A percentile compares a stretch with the other conserved stretches of the same genome.
Conservation (phyloP, 2,113 vertebrate species). For the Sisor rabdophorus region DNA sequence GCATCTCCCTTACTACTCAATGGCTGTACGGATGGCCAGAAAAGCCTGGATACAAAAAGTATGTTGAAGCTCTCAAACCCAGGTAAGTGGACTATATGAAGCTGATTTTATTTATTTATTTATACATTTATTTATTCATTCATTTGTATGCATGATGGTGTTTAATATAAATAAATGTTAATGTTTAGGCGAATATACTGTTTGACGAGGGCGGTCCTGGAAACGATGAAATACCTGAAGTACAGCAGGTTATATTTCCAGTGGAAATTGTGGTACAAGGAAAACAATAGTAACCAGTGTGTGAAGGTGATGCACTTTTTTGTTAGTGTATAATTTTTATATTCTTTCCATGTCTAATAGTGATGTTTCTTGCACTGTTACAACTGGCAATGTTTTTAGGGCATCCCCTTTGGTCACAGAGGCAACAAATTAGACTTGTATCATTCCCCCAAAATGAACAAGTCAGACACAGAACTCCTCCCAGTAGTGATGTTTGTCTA, state of each 20-base stretch:
- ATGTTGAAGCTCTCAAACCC: slow-evolving; percentile 69
- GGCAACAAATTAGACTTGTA: slow-evolving; percentile 71
- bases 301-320: slow-evolving; percentile 60
- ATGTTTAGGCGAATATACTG: slow-evolving; percentile 61
- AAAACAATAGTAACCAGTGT: slow-evolving; percentile 58
- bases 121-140: no score
- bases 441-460: slow-evolving; percentile 48
- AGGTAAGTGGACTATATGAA: slow-evolving; percentile 49
- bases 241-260: slow-evolving; percentile 67
- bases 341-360: not conserved
- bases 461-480: slow-evolving; percentile 3
- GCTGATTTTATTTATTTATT: not conserved
- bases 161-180: not conserved
- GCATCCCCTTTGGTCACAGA: slow-evolving; percentile 63
- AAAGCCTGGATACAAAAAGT: slow-evolving; percentile 67
- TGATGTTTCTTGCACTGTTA: not conserved
- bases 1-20: slow-evolving; percentile 62
- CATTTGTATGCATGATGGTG: not conserved
- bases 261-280: slow-evolving; percentile 65
- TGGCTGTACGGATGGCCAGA: slow-evolving; percentile 68
- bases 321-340: not conserved
- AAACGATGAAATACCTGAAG: slow-evolving; percentile 64
- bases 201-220: slow-evolving; percentile 64
- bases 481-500: slow-evolving; percentile 68
- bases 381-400: slow-evolving; percentile 49